Conservation (phyloP, 1,140 invertebrate genomes). For the Oedothorax gibbosus region DNA sequence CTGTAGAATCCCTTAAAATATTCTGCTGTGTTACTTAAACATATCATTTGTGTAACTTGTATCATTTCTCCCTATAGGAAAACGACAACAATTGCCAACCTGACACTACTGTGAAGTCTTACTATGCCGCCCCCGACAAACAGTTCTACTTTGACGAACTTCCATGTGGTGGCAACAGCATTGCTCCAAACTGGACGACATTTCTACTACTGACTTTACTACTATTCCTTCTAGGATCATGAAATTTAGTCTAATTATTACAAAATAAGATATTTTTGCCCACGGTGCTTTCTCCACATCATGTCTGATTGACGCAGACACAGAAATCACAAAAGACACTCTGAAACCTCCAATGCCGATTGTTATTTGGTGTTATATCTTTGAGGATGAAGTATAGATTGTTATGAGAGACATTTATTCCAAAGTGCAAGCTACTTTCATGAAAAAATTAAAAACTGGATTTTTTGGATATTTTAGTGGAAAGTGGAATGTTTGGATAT, state of each 20-base stretch:
- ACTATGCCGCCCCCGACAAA: conserved; percentile 36
- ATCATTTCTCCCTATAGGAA: conserved; percentile 21
- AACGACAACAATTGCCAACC: conserved; percentile 52
- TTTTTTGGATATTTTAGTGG: too few relatives aligned
- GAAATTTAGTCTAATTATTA: conserved; percentile 37
- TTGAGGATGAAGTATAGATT: too few relatives aligned
- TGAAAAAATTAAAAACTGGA: too few relatives aligned
- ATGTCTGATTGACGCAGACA: neutral
- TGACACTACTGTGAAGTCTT: conserved; percentile 44
- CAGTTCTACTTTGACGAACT: conserved; percentile 46
- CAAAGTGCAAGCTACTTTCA: too few relatives aligned
- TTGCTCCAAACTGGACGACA: neutral
- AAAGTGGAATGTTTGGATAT: too few relatives aligned
- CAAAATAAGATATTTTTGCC: conserved; percentile 13
- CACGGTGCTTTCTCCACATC: conserved; percentile 56
- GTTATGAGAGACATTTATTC: too few relatives aligned
- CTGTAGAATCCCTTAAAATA: neutral
- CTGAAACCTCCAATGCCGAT: too few relatives aligned
- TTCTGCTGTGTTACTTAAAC: neutral
- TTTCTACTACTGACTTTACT: conserved; percentile 17
- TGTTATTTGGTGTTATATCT: too few relatives aligned
- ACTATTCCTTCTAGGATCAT: conserved; percentile 13
- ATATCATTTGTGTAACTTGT: neutral
- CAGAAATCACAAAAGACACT: neutral
- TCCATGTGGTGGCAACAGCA: conserved; percentile 30